These are phyloP conservation scores for Ferdinandea cuprea DNA, from an alignment of 2,888 invertebrate genomes.

Conservation along the genomic window DNA sequence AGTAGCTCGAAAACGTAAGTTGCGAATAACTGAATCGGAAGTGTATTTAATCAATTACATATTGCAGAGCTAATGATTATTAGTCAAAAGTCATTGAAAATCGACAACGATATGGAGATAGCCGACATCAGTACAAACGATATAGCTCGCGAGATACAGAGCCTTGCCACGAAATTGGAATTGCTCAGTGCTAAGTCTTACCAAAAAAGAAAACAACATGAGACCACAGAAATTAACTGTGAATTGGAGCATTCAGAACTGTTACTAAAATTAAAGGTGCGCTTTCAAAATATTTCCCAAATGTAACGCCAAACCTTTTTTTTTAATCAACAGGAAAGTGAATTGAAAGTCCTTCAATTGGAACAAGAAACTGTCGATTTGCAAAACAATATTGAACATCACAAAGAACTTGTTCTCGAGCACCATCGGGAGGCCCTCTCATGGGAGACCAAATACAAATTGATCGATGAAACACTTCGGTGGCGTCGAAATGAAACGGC, in stretches of 20 bases:
- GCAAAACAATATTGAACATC: slow-evolving; percentile 86
- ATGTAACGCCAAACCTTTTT: neutral
- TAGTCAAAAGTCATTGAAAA: slow-evolving; percentile 89
- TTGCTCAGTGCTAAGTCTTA: slow-evolving; percentile 85
- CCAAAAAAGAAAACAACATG: slow-evolving; percentile 84
- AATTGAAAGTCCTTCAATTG: slow-evolving; percentile 87
- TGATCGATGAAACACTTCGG: slow-evolving; percentile 89
- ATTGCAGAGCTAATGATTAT: slow-evolving; percentile 84
- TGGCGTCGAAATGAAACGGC: slow-evolving; percentile 87
- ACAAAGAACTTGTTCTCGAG: slow-evolving; percentile 85
- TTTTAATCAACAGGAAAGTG: slow-evolving; percentile 85
- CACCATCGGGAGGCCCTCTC: slow-evolving; percentile 88
- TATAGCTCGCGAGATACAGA: slow-evolving; percentile 85
- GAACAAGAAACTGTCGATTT: slow-evolving; percentile 88
- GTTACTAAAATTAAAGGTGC: slow-evolving; percentile 84
- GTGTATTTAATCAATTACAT: too few relatives aligned
- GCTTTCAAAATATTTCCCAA: neutral
- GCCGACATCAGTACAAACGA: slow-evolving; percentile 85
- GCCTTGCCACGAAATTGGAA: slow-evolving; percentile 86
- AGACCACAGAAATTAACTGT: slow-evolving; percentile 85
- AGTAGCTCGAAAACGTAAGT: slow-evolving; percentile 88
- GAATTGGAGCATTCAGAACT: slow-evolving; percentile 84
- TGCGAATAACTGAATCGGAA: neutral
- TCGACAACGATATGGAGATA: slow-evolving; percentile 86
- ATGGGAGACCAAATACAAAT: slow-evolving; percentile 91